A percentile compares a stretch with the other conserved stretches of the same genome.
Evolutionary conservation across 2,888 invertebrate species (phyloP).

Genomic region (Drosophila leonis): DNA sequence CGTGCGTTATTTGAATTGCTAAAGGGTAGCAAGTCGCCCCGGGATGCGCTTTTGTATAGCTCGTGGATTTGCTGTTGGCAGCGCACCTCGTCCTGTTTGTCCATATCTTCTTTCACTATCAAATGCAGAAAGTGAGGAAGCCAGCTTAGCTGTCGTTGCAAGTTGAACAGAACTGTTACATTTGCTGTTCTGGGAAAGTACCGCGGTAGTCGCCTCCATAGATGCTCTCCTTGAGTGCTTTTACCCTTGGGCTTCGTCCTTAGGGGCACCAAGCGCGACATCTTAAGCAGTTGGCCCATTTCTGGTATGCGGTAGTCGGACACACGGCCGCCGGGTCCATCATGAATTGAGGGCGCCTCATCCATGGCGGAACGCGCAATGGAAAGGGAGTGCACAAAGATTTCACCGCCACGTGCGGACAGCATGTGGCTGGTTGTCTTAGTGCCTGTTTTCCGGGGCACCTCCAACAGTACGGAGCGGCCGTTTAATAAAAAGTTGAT

Average conservation of each 20-base stretch:
- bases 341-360: constrained; percentile 97
- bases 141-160: constrained; percentile 92
- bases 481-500: constrained; percentile 99
- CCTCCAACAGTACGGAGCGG: constrained; percentile 95
- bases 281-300: constrained; percentile 95
- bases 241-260: constrained; percentile 86
- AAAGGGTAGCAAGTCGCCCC: constrained; percentile 92
- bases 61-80: constrained; percentile 94
- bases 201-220: constrained; percentile 91
- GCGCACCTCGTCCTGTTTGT: constrained; percentile 93
- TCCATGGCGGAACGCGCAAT: constrained; percentile 94
- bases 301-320: constrained; percentile 95
- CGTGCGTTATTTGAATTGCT: constrained; percentile 86
- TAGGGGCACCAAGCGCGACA: constrained; percentile 91
- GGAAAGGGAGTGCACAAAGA: constrained; percentile 96
- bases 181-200: constrained; percentile 96
- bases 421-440: constrained; percentile 96
- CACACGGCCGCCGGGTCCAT: constrained; percentile 96
- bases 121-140: constrained; percentile 92
- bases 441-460: constrained; percentile 93
- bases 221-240: constrained; percentile 88
- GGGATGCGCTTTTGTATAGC: constrained; percentile 92
- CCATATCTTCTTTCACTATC: constrained; percentile 92
- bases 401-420: constrained; percentile 97
- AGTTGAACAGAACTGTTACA: constrained; percentile 94